phyloP scores from a whole-genome alignment of 2,113 vertebrate genomes.

The Egretta garzetta region DNA sequence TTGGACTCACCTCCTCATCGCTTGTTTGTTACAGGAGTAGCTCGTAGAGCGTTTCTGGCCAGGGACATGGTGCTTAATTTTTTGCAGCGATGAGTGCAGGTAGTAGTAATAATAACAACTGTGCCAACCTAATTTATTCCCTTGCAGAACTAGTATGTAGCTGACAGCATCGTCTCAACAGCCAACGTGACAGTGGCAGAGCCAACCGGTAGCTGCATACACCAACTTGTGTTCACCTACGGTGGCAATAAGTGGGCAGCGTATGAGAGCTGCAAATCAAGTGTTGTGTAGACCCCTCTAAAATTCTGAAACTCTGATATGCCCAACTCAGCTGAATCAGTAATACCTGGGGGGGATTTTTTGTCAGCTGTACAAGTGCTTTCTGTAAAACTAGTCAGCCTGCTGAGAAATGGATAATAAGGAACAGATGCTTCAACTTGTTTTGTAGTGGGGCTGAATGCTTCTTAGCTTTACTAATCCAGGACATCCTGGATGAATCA shows the following conservation, averaged over 20 bases:
- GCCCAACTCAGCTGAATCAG: background rate
- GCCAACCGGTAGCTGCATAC: background rate
- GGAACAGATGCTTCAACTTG: conserved; percentile 57
- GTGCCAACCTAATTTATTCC: background rate
- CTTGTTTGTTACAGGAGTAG: background rate
- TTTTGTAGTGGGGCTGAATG: conserved; percentile 19
- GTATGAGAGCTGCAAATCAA: background rate
- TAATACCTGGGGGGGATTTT: conserved; percentile 6
- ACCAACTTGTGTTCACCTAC: background rate
- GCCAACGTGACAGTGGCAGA: background rate
- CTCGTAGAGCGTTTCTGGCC: background rate
- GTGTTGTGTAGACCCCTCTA: background rate
- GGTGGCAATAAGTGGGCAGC: background rate
- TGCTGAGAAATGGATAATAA: conserved; percentile 57
- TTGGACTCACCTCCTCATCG: background rate
- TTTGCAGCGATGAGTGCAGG: background rate
- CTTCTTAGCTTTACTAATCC: conserved; percentile 50
- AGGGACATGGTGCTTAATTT: background rate
- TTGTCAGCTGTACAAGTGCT: conserved; percentile 26
- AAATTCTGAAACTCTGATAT: background rate
- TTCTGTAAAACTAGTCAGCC: conserved; percentile 41
- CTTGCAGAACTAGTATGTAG: background rate
- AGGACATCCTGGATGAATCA: conserved; percentile 64
- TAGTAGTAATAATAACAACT: background rate
- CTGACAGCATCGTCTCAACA: background rate